Evolutionary conservation across 1,140 invertebrate species (phyloP).

Genomic region (Cecropterus lyciades): DNA sequence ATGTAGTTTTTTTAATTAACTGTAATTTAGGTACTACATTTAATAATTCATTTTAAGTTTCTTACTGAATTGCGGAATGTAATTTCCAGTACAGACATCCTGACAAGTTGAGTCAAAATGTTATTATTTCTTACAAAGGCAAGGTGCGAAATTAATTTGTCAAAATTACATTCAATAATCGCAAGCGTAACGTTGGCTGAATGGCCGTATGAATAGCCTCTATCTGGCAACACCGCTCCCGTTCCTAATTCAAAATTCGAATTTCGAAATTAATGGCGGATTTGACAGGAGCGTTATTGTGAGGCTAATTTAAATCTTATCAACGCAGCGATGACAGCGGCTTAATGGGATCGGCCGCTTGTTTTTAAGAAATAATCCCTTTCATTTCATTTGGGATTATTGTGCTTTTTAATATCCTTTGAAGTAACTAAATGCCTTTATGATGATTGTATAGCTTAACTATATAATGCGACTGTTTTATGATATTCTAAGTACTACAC

Average conservation of each 20-base stretch:
- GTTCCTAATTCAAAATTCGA: conserved; percentile 80
- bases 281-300: conserved; percentile 83
- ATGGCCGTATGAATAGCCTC: conserved; percentile 30
- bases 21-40: neutral
- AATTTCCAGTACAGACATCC: conserved; percentile 7
- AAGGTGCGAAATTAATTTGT: conserved; percentile 59
- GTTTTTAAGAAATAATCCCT: conserved; percentile 71
- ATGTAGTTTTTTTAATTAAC: too few relatives aligned
- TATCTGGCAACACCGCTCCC: conserved; percentile 67
- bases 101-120: conserved; percentile 45
- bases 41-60: neutral
- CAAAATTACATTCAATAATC: conserved; percentile 51
- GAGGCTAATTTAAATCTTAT: conserved; percentile 82
- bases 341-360: conserved; percentile 76
- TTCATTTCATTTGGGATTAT: conserved; percentile 56
- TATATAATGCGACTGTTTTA: neutral
- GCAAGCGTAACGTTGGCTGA: conserved; percentile 36
- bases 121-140: conserved; percentile 35
- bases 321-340: conserved; percentile 78
- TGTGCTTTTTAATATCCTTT: conserved; percentile 58
- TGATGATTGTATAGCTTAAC: conserved; percentile 5
- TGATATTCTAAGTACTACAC: too few relatives aligned
- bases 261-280: conserved; percentile 81
- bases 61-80: conserved; percentile 6
- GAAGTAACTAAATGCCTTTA: conserved; percentile 34